Conservation (phyloP, 2,113 vertebrate species). For the Pyxicephalus adspersus region DNA sequence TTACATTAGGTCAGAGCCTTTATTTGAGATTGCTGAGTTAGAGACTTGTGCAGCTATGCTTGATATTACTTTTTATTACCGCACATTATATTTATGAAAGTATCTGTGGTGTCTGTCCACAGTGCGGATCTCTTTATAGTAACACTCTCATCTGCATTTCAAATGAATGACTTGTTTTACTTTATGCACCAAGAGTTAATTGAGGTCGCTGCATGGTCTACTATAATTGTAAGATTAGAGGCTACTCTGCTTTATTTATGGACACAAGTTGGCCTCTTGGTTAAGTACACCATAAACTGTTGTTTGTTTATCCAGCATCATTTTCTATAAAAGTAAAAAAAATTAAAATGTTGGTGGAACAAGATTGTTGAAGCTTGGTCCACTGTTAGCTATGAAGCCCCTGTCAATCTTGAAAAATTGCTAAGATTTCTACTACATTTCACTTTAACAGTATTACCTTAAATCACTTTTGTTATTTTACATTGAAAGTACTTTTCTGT, state of each 20-base stretch:
- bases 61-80: slow-evolving; percentile 34
- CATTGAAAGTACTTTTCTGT: no score
- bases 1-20: slow-evolving; percentile 37
- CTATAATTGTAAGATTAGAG: neutral
- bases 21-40: slow-evolving; percentile 44
- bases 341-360: no score
- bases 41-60: neutral
- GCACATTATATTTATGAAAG: slow-evolving; percentile 8
- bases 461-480: no score
- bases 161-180: neutral
- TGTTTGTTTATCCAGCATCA: no score
- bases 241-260: neutral
- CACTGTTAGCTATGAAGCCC: no score
- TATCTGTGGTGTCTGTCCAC: neutral
- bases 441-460: no score
- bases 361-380: no score
- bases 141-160: neutral
- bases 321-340: no score
- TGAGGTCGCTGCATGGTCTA: neutral
- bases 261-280: neutral
- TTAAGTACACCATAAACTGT: neutral
- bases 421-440: no score
- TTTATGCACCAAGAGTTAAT: neutral
- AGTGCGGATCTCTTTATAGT: neutral
- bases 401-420: no score